phyloP scores from a whole-genome alignment of 2,888 invertebrate genomes.

The Eulithis testata region DNA sequence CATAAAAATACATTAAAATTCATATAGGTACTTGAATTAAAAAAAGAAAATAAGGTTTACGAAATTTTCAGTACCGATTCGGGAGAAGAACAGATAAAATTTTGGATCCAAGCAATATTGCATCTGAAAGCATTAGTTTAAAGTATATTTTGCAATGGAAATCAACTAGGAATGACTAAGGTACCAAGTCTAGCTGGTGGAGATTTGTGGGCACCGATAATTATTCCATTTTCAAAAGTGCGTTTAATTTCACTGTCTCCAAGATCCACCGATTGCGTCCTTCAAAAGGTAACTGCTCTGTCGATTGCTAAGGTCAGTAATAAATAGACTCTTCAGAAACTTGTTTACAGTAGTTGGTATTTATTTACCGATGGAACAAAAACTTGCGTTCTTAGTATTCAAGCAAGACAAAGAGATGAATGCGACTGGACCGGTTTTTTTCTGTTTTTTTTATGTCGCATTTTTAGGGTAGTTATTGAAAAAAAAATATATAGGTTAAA shows the following conservation, averaged over 20 bases:
- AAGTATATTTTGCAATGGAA: constrained; percentile 10
- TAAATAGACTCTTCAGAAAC: constrained; percentile 14
- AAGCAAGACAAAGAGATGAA: neutral
- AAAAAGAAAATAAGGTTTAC: neutral
- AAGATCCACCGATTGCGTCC: constrained; percentile 29
- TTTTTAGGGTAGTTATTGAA: no score
- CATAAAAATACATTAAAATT: no score
- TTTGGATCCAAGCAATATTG: neutral
- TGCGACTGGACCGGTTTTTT: no score
- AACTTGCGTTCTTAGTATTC: neutral
- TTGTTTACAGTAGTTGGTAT: constrained; percentile 2
- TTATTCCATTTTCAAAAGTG: constrained; percentile 60
- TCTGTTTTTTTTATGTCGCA: no score
- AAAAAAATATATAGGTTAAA: no score
- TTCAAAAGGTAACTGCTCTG: constrained; percentile 26
- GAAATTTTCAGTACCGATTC: neutral
- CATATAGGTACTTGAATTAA: no score
- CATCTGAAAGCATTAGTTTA: neutral
- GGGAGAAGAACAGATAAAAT: neutral
- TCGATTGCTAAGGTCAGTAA: constrained; percentile 13
- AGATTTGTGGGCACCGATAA: constrained; percentile 69
- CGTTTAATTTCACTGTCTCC: constrained; percentile 33
- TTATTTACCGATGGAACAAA: neutral
- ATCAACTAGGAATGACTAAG: constrained; percentile 3
- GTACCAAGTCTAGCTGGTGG: constrained; percentile 44